phyloP scores from a whole-genome alignment of 2,797 vertebrate genomes.

The Acrocephalus scirpaceus region DNA sequence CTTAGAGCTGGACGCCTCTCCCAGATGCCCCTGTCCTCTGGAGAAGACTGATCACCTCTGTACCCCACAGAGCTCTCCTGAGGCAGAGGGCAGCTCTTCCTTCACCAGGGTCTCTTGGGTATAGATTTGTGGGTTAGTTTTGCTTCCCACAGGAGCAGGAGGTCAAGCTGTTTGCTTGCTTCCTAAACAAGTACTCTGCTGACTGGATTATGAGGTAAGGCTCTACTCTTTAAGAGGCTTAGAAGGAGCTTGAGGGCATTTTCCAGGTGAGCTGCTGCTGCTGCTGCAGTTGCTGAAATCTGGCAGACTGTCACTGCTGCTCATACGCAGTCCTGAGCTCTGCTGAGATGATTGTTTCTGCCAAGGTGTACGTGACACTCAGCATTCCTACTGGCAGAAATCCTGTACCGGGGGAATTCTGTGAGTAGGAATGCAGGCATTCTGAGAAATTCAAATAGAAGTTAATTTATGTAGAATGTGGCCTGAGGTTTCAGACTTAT shows the following conservation, averaged over 20 bases:
- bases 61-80: not conserved
- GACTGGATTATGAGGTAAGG: not conserved
- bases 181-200: not conserved
- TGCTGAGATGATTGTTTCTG: not conserved
- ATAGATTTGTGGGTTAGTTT: not conserved
- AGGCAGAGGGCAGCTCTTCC: not conserved
- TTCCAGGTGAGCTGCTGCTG: not conserved
- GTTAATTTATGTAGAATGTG: not conserved
- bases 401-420: not conserved
- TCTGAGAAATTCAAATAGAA: not conserved
- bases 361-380: not conserved
- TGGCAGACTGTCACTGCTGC: not conserved
- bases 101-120: not conserved
- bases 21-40: not conserved
- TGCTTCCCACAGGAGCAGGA: not conserved
- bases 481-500: not conserved
- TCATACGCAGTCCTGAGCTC: accelerated
- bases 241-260: not conserved
- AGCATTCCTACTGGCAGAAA: not conserved
- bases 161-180: not conserved
- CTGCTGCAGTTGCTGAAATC: not conserved
- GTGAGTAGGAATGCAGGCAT: not conserved
- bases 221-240: not conserved
- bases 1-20: not conserved
- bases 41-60: not conserved